Evolutionary conservation across 1,140 invertebrate genomes (phyloP).

Genomic region (Cydia fagiglandana): DNA sequence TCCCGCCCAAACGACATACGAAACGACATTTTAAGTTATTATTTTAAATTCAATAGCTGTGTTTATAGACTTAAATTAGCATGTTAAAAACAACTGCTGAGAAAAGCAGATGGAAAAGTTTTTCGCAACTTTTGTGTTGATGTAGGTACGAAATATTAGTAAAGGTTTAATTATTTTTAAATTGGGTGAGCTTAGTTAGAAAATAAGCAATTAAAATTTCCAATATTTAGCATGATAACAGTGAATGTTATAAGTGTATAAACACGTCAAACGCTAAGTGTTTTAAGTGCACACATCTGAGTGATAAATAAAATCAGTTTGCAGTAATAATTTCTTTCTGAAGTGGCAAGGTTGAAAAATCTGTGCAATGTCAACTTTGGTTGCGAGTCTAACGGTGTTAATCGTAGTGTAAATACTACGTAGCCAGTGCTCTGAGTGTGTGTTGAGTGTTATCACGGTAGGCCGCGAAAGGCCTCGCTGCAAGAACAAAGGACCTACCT

Average conservation of each 20-base stretch:
- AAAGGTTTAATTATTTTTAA: neutral
- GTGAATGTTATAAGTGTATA: constrained; percentile 9
- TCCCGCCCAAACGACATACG: constrained; percentile 33
- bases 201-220: neutral
- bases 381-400: constrained; percentile 65
- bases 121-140: neutral
- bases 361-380: constrained; percentile 72
- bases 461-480: constrained; percentile 49
- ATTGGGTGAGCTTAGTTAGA: neutral
- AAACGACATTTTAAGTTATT: neutral
- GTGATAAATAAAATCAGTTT: constrained; percentile 55
- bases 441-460: constrained; percentile 61
- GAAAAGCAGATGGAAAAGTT: neutral
- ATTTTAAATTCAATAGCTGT: neutral
- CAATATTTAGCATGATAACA: neutral
- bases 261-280: constrained; percentile 31
- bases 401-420: constrained; percentile 71
- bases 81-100: neutral
- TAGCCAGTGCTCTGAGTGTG: constrained; percentile 61
- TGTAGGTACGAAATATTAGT: no score
- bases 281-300: constrained; percentile 40
- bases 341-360: constrained; percentile 61
- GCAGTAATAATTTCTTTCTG: constrained; percentile 59
- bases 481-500: constrained; percentile 58
- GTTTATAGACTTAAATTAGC: neutral